Base-by-base conservation (phyloP, 2,888 invertebrate species). In the Scaptomyza tumidula region DNA sequence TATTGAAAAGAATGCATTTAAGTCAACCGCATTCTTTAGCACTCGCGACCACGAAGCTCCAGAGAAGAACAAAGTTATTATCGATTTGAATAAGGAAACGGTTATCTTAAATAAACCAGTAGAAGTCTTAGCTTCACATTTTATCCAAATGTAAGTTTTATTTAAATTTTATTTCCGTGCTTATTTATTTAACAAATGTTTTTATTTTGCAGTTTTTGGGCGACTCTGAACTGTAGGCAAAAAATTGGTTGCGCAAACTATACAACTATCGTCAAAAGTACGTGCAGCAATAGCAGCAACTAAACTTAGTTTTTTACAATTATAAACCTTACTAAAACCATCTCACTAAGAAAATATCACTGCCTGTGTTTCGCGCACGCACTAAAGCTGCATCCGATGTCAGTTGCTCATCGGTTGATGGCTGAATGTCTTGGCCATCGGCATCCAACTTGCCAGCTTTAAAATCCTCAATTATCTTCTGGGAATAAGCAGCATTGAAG, bases 381-480 rank as follows among this genome's bases (percentile, higher is more conserved):
- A 93, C 90, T 72, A 94, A 93, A 0, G 98, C 98, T 91, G 96
- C 95, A 66, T 96, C 94, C 0, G 96, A 92, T 13, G 95, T 94
- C 39, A 97, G 90, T 80, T 93, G 93, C 91, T 98, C 98, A 55
- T 95, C 93, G 37, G 93, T 92, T 0, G 95, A 97, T 0, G 97
- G 97, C 71, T 96, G 94, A 43, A 94, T 72, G 0, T 97, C 93
- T 56, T 93, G 93, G 0, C 96, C 96, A 70, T 95, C 93, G 41
- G 93, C 93, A 84, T 95, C 94, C 53, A 98, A 91, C 90, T 97
- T 95, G 2, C 93, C 95, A 57, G 93, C 93, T 78, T 95, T 94
- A 81, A 94, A 97, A 90, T 98, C 97, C 53, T 94, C 93, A 0
- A 94, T 93, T 46, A 98, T 96, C 92, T 98, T 97, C 58, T 94